These are phyloP conservation scores for Ciconia boyciana DNA, from an alignment of 2,113 vertebrate genomes.

Conservation along the genomic window DNA sequence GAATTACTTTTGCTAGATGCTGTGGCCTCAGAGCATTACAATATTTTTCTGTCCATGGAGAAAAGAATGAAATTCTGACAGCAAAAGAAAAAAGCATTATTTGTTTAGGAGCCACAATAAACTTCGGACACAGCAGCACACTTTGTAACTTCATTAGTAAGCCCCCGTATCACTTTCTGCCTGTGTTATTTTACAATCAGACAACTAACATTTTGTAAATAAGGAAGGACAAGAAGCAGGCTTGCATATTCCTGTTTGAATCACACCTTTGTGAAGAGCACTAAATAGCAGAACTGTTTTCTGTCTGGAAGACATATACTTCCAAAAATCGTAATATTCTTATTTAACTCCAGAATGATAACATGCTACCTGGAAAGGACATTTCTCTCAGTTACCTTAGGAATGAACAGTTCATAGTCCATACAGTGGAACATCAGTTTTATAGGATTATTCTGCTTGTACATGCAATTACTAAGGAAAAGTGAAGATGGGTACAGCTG, in stretches of 20 bases:
- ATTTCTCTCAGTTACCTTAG: background rate
- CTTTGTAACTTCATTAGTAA: slow-evolving; percentile 36
- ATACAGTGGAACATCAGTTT: background rate
- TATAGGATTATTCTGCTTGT: slow-evolving; percentile 58
- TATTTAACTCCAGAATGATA: background rate
- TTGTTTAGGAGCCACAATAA: slow-evolving; percentile 69
- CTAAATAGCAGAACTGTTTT: background rate
- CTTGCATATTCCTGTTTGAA: slow-evolving; percentile 12
- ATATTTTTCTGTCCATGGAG: slow-evolving; percentile 6
- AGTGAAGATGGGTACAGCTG: slow-evolving; percentile 7
- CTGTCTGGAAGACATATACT: background rate
- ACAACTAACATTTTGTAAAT: slow-evolving; percentile 60
- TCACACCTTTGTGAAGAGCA: slow-evolving; percentile 15
- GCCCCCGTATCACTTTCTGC: slow-evolving; percentile 31
- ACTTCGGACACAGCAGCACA: slow-evolving; percentile 47
- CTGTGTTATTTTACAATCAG: slow-evolving; percentile 32
- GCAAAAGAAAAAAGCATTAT: slow-evolving; percentile 57
- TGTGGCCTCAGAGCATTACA: background rate
- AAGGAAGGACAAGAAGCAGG: slow-evolving; percentile 50
- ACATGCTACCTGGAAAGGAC: background rate
- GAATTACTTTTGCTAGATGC: background rate
- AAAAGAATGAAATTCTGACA: slow-evolving; percentile 51
- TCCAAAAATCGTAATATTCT: background rate
- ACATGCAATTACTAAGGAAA: slow-evolving; percentile 37
- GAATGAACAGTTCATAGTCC: background rate